Base-by-base conservation (phyloP, 2,113 vertebrate species). In the Pogona vitticeps region DNA sequence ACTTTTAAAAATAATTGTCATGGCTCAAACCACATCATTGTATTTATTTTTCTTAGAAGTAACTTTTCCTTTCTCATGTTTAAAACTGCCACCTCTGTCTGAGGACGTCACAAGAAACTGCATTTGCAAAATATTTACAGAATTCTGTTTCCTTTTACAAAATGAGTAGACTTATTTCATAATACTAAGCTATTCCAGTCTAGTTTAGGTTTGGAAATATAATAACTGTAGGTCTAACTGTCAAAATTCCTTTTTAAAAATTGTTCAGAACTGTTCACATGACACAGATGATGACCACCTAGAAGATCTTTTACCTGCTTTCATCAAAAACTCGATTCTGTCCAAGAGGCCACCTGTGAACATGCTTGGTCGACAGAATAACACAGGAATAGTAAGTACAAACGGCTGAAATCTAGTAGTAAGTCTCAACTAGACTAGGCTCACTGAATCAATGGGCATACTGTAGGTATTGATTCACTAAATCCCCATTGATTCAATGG, bases 281-380 rank as follows among this genome's bases (percentile, higher is more conserved):
- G 96, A 97, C 70, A 85, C 90, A 85, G 96, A 97, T 67, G 98
- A 97, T 36, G 94, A 97, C 36, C 77, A 87, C 59, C 87, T 95
- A 36, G 87, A 88, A 65, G 94, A 94, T 85, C 80, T 95, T 40
- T 93, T 97, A 91, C 98, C 98, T 89, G 76, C 96, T n/a, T 97
- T 98, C 89, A 95, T 98, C 86, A 97, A 95, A 92, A 98, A 98
- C 92, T 98, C 98, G 4, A 31, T 98, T 61, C 93, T 98, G 83
- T 97, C 97, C 94, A 97, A 96, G 90, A 99, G 97, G 91, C 97
- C 96, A 40, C 91, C 92, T n/a, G 95, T 85, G 1, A 96, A 95
- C 94, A 96, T 96, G 93, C 82, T 97, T 90, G 94, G 96, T 82
- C 92, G 96, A 10, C 95, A 86, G 84, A 95, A 20, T 85, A 97